These are phyloP conservation scores for Phylloscopus trochiloides DNA, from an alignment of 2,113 vertebrate species.

Conservation along the genomic window DNA sequence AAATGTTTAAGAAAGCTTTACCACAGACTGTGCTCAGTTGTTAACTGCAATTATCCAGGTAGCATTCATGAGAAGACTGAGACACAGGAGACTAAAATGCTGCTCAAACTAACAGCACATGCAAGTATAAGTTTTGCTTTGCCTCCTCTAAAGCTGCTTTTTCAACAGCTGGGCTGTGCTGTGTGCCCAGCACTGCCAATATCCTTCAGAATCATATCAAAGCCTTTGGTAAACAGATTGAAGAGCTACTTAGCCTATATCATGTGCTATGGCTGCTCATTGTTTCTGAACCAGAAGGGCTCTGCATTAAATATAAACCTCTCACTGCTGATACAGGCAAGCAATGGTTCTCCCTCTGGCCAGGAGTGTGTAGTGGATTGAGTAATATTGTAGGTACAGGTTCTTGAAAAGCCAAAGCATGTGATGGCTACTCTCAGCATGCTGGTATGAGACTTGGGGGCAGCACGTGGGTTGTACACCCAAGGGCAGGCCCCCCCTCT, in stretches of 20 bases:
- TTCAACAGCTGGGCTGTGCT: not conserved
- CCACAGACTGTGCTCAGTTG: not conserved
- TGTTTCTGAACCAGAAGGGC: not conserved
- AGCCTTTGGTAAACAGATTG: not conserved
- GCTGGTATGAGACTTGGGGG: not conserved
- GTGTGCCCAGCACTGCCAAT: not conserved
- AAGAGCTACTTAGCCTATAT: not conserved
- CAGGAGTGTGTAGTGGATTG: not conserved
- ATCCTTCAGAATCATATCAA: not conserved
- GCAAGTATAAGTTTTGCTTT: not conserved
- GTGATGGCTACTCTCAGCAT: not conserved
- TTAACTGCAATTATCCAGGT: not conserved
- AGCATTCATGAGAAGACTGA: not conserved
- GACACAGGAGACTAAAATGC: not conserved
- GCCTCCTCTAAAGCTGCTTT: not conserved
- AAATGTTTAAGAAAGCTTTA: not conserved
- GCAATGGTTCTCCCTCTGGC: not conserved
- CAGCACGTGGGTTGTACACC: not conserved
- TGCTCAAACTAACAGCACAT: not conserved
- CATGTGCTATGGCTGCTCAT: not conserved
- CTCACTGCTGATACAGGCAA: not conserved
- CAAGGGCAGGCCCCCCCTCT: not conserved
- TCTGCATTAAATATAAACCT: not conserved
- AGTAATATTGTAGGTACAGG: not conserved
- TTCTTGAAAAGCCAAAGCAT: not conserved